Conservation (phyloP, 1,140 invertebrate species). For the Wiebesia pumilae region DNA sequence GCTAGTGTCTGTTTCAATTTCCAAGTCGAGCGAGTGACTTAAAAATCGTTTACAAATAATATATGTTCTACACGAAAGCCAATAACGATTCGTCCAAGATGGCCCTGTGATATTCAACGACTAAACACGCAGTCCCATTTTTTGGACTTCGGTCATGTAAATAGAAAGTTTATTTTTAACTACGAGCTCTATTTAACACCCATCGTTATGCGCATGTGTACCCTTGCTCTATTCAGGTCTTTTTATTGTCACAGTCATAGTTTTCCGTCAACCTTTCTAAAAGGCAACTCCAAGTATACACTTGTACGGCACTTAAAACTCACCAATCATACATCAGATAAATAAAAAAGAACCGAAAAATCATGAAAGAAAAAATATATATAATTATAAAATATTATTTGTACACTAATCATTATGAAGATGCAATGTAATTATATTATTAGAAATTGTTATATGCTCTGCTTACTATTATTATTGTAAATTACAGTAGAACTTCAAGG, state of each 20-base stretch:
- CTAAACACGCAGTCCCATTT: background rate
- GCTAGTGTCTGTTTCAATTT: background rate
- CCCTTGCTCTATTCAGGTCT: constrained; percentile 26
- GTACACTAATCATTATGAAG: too few species aligned
- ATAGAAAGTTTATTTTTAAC: background rate
- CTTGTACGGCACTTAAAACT: background rate
- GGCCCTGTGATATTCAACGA: too few species aligned
- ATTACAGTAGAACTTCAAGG: background rate
- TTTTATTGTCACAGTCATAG: background rate
- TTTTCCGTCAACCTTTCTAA: background rate
- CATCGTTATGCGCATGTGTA: background rate
- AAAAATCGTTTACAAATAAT: background rate
- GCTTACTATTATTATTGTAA: background rate
- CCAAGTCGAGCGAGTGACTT: background rate
- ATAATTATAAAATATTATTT: too few species aligned
- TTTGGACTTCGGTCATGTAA: background rate
- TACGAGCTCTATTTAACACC: background rate
- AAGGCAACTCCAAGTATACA: background rate
- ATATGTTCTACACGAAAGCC: background rate
- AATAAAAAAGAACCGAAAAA: background rate
- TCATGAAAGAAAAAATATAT: background rate
- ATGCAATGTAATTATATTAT: background rate
- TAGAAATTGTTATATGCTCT: background rate
- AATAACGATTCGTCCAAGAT: too few species aligned
- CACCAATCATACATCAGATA: background rate